Percentiles rank a stretch among this genome's conserved stretches.
These are phyloP conservation scores for Hololepta plana DNA, from an alignment of 2,888 invertebrate genomes.

Conservation along the genomic window DNA sequence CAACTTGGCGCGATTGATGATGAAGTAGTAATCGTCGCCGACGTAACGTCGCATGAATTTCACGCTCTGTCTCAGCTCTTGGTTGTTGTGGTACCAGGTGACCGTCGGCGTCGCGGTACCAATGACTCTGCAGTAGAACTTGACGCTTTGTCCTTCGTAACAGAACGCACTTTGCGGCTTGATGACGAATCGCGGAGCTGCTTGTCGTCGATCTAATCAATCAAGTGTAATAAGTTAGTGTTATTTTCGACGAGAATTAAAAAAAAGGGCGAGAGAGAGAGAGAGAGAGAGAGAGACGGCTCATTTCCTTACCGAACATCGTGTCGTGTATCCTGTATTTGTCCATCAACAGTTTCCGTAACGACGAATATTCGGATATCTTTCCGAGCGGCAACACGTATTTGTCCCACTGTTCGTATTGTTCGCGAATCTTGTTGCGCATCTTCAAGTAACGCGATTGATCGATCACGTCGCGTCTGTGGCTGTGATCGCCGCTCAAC, in stretches of 20 bases:
- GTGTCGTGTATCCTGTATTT: constrained; percentile 95
- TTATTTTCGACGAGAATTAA: too few relatives aligned
- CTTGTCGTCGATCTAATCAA: constrained; percentile 93
- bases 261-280: too few relatives aligned
- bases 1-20: constrained; percentile 87
- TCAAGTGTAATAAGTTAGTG: constrained; percentile 9
- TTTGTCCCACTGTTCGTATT: constrained; percentile 64
- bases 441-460: constrained; percentile 71
- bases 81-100: constrained; percentile 88
- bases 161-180: constrained; percentile 90
- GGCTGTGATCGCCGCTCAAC: constrained; percentile 75
- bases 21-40: constrained; percentile 92
- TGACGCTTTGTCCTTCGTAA: constrained; percentile 93
- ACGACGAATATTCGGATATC: constrained; percentile 90
- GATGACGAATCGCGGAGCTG: constrained; percentile 95
- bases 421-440: constrained; percentile 70
- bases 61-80: constrained; percentile 87
- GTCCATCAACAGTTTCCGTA: constrained; percentile 86
- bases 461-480: constrained; percentile 60
- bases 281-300: too few relatives aligned
- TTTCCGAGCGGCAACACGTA: constrained; percentile 90
- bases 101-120: constrained; percentile 87
- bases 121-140: constrained; percentile 93
- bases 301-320: constrained; percentile 61
- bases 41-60: constrained; percentile 98